These are phyloP conservation scores for Tetragonula clypearis DNA, from an alignment of 1,140 invertebrate genomes.

Conservation along the genomic window DNA sequence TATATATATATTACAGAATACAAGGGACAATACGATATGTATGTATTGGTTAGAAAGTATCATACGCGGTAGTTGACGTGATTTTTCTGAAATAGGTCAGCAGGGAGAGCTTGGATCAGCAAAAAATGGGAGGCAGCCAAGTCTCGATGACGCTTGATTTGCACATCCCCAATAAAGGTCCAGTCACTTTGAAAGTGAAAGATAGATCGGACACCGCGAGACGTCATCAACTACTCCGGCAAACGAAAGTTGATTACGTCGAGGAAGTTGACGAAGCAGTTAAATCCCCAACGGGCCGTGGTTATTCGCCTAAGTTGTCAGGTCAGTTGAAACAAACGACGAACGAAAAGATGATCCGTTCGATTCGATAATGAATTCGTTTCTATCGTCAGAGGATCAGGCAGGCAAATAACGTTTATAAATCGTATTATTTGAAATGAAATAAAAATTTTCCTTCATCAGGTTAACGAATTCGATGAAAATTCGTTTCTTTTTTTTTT, in stretches of 20 bases:
- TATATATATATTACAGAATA: not conserved
- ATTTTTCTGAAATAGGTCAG: constrained; percentile 56
- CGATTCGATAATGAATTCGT: not conserved
- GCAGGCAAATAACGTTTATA: not conserved
- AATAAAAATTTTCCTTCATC: not conserved
- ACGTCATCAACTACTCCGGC: constrained; percentile 88
- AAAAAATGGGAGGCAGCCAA: constrained; percentile 84
- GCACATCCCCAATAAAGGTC: constrained; percentile 85
- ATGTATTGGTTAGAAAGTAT: no score
- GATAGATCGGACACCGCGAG: constrained; percentile 87
- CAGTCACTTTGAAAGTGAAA: constrained; percentile 86
- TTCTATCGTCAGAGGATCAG: no score
- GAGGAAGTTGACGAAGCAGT: constrained; percentile 74
- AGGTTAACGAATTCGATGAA: not conserved
- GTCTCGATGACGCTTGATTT: constrained; percentile 88
- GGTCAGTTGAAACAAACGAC: constrained; percentile 39
- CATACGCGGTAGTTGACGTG: not conserved
- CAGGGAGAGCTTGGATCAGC: constrained; percentile 80
- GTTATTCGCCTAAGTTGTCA: constrained; percentile 72
- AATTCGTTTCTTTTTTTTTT: not conserved
- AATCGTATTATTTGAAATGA: not conserved
- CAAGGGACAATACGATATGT: not conserved
- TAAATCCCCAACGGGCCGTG: constrained; percentile 48
- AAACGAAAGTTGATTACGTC: constrained; percentile 86
- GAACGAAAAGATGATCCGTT: not conserved